phyloP scores from a whole-genome alignment of 2,113 vertebrate species.

The Odocoileus hemionus region DNA sequence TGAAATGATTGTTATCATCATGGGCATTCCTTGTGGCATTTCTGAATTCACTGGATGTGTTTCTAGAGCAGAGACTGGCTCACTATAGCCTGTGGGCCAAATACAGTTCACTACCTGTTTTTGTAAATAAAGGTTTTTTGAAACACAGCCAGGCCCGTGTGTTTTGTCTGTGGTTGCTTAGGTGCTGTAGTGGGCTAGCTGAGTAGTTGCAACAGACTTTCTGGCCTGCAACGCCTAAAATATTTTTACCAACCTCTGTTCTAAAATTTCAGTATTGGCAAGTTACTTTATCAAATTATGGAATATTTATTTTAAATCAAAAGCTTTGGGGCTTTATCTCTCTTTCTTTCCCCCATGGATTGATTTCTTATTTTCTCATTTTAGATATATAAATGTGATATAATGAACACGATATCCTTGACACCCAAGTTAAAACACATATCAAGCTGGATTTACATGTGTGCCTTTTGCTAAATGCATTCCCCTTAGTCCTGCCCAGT shows the following conservation, averaged over 20 bases:
- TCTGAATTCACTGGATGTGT: neutral
- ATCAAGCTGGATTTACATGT: neutral
- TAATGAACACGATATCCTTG: no score
- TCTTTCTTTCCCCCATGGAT: neutral
- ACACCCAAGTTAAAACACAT: neutral
- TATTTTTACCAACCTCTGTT: neutral
- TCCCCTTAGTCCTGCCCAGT: neutral
- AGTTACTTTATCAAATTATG: neutral
- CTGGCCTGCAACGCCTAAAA: neutral
- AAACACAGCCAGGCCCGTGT: neutral
- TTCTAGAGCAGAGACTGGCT: neutral
- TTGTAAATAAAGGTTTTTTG: neutral
- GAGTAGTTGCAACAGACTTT: neutral
- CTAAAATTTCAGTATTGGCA: neutral
- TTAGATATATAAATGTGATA: neutral
- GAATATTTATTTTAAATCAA: neutral
- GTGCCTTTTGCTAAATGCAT: neutral
- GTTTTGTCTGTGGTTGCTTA: neutral
- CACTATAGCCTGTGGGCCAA: neutral
- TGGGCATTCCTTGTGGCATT: neutral
- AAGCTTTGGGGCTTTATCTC: neutral
- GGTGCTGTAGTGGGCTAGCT: neutral
- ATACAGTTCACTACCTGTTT: neutral
- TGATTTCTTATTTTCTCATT: neutral
- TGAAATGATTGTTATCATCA: neutral